phyloP scores from a whole-genome alignment of 2,888 invertebrate genomes.

The Apocheima hispidaria region DNA sequence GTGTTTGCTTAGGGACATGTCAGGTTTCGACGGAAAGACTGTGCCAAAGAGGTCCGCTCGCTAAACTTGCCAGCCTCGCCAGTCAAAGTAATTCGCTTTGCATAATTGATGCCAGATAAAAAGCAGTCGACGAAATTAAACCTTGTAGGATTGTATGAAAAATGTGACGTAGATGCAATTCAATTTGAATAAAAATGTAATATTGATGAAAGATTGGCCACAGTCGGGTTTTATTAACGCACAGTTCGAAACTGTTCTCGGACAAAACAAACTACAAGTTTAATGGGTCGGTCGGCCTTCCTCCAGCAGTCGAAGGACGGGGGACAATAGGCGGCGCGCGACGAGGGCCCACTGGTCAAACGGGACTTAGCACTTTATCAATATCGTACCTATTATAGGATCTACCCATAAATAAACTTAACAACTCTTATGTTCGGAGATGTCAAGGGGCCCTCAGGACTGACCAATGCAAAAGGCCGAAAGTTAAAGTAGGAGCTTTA shows the following conservation, averaged over 20 bases:
- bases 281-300: conserved; percentile 65
- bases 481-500: conserved; percentile 44
- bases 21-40: conserved; percentile 26
- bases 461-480: conserved; percentile 53
- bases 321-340: conserved; percentile 69
- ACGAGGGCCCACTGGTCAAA: conserved; percentile 57
- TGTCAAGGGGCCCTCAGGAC: conserved; percentile 61
- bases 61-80: background rate
- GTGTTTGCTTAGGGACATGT: conserved; percentile 29
- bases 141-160: conserved; percentile 5
- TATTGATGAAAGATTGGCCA: conserved; percentile 26
- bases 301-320: conserved; percentile 66
- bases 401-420: conserved; percentile 65
- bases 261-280: conserved; percentile 48
- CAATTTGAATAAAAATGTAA: conserved; percentile 19
- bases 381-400: conserved; percentile 55
- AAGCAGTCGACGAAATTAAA: background rate
- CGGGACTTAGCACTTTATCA: conserved; percentile 64
- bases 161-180: conserved; percentile 2
- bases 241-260: conserved; percentile 51
- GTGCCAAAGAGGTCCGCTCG: background rate
- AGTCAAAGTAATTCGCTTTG: background rate
- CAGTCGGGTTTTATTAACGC: conserved; percentile 35
- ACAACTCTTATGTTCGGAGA: conserved; percentile 60
- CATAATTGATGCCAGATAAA: background rate